These are phyloP conservation scores for Leucosticte australis DNA, from an alignment of 2,113 vertebrate genomes.

Conservation along the genomic window DNA sequence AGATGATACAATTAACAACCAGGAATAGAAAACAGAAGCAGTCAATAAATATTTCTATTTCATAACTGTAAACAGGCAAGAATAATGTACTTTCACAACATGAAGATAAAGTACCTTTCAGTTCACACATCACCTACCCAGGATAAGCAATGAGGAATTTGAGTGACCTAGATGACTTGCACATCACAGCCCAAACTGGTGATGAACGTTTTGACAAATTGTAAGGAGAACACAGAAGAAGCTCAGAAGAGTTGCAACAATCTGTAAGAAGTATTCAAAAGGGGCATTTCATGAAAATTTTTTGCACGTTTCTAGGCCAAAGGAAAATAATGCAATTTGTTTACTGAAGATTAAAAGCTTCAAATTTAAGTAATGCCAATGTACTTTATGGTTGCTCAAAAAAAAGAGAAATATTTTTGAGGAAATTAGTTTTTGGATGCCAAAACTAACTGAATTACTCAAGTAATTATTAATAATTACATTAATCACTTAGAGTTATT, in stretches of 20 bases:
- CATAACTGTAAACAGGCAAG: not conserved
- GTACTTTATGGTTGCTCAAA: not conserved
- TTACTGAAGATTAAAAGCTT: not conserved
- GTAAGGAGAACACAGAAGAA: not conserved
- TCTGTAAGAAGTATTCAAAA: not conserved
- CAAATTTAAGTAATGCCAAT: not conserved
- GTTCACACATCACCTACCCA: not conserved
- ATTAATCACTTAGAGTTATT: not conserved
- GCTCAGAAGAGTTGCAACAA: not conserved
- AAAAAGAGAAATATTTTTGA: not conserved
- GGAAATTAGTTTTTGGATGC: not conserved
- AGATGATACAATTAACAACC: not conserved
- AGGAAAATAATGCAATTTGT: not conserved
- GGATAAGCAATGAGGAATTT: not conserved
- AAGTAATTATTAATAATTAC: not conserved
- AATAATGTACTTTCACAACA: not conserved
- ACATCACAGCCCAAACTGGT: not conserved
- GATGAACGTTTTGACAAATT: not conserved
- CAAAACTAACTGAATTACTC: not conserved
- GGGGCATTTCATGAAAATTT: not conserved
- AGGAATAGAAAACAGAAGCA: not conserved
- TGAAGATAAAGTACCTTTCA: not conserved
- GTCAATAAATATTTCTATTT: conserved; percentile 17
- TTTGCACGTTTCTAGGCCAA: not conserved
- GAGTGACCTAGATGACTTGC: not conserved